Conservation (phyloP, 2,113 vertebrate species). For the Astur gentilis region DNA sequence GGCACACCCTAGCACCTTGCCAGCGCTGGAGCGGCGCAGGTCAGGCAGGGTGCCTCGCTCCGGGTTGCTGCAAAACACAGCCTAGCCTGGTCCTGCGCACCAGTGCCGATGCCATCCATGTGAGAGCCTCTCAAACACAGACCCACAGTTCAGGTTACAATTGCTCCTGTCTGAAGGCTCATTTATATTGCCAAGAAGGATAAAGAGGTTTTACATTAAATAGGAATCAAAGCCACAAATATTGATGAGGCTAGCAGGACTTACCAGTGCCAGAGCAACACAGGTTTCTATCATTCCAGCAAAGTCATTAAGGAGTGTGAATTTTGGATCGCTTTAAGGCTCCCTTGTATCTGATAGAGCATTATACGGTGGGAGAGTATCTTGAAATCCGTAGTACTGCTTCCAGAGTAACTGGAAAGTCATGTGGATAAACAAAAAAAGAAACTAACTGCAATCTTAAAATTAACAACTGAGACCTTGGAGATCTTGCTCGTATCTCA, state of each 20-base stretch:
- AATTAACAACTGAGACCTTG: not conserved
- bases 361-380: not conserved
- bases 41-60: not conserved
- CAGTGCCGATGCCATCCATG: fast-evolving
- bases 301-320: not conserved
- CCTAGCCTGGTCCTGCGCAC: fast-evolving
- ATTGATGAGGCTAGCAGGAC: not conserved
- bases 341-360: not conserved
- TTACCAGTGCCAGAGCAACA: not conserved
- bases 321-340: not conserved
- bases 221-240: not conserved
- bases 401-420: not conserved
- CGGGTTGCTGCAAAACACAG: not conserved
- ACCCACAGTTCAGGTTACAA: not conserved
- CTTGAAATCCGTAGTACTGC: not conserved
- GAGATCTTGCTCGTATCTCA: not conserved
- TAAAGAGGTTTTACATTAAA: not conserved
- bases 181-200: not conserved
- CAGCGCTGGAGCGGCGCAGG: fast-evolving
- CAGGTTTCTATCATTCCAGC: not conserved
- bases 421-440: not conserved
- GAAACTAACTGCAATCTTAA: not conserved
- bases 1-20: not conserved
- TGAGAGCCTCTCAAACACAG: fast-evolving
- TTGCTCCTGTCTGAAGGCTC: not conserved